Base-by-base conservation (phyloP, 2,113 vertebrate species). In the Donacobius atricapilla region DNA sequence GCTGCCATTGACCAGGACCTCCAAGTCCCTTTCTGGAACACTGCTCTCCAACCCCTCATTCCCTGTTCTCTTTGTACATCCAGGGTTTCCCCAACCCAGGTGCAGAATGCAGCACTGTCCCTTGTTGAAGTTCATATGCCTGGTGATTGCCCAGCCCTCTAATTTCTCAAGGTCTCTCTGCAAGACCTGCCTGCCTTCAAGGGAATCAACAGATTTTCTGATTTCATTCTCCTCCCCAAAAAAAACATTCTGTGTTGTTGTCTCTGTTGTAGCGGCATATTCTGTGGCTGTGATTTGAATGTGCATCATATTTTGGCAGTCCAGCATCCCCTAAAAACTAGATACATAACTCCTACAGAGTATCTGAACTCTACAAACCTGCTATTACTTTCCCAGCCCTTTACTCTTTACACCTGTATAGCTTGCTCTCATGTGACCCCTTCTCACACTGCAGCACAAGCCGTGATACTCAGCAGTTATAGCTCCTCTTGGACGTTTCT, bases 1-100 rank as follows among this genome's bases (percentile, higher is more conserved):
- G 8, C 15, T 65, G 10, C 0, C 15, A n/a, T 10, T 1, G 1
- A 11, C 5, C 42, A 48, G 19, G 8, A 75, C 1, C 1, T 3
- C 4, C 25, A 35, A 4, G 13, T 11, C 5, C 15, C 13, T 35
- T 65, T 85, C 30, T n/a, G 15, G 9, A 23, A 3, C 15, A 15
- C 58, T 72, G 33, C 7, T 64, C 18, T 47, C 40, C 51, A 66
- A 13, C 9, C 6, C 31, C 42, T 24, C 31, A 17, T 42, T 66
- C 9, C 3, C 31, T 11, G 2, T 11, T 35, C 16, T 66, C 11
- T 42, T 31, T 50, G 25, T 21, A 8, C 21, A 27, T 22, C 31
- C 13, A 31, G 37, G 24, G 10, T 16, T 25, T 8, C 27, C 17
- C 11, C 11, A 31, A 31, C 5, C 15, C 37, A 44, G 21, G 14